These are phyloP conservation scores for Synergus laeviventris DNA, from an alignment of 2,888 invertebrate genomes.

Conservation along the genomic window DNA sequence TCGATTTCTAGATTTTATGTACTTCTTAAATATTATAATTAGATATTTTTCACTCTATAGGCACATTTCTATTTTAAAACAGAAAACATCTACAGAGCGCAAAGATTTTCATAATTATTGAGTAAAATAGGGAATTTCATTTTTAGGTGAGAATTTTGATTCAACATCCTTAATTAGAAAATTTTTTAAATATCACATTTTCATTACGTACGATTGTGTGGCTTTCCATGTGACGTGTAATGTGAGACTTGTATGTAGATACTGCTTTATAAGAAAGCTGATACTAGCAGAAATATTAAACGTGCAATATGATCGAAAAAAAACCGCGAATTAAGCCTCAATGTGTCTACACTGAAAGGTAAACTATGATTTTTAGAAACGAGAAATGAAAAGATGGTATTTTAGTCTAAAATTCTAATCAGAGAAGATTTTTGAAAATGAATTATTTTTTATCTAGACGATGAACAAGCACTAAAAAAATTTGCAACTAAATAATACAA, in stretches of 20 bases:
- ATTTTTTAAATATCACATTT: constrained; percentile 47
- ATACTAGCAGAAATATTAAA: constrained; percentile 26
- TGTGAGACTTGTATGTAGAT: constrained; percentile 16
- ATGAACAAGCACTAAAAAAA: neutral
- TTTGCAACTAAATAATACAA: neutral
- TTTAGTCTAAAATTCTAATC: neutral
- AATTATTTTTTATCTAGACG: neutral
- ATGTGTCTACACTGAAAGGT: neutral
- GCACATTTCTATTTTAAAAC: too few relatives aligned
- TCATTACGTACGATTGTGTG: constrained; percentile 63
- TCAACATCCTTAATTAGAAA: constrained; percentile 18
- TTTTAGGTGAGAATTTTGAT: too few relatives aligned
- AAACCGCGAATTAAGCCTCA: neutral
- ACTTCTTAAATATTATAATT: too few relatives aligned
- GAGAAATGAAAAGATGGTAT: neutral
- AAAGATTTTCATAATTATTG: too few relatives aligned
- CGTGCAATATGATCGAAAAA: constrained; percentile 16
- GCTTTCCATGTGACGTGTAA: constrained; percentile 39
- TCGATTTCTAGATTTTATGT: too few relatives aligned
- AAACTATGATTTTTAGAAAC: neutral
- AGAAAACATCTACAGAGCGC: too few relatives aligned
- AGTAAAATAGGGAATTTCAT: too few relatives aligned
- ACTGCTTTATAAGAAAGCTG: constrained; percentile 21
- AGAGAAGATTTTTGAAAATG: neutral
- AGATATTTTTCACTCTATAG: too few relatives aligned